Base-by-base conservation (phyloP, 2,797 vertebrate species). In the Xenops minutus region DNA sequence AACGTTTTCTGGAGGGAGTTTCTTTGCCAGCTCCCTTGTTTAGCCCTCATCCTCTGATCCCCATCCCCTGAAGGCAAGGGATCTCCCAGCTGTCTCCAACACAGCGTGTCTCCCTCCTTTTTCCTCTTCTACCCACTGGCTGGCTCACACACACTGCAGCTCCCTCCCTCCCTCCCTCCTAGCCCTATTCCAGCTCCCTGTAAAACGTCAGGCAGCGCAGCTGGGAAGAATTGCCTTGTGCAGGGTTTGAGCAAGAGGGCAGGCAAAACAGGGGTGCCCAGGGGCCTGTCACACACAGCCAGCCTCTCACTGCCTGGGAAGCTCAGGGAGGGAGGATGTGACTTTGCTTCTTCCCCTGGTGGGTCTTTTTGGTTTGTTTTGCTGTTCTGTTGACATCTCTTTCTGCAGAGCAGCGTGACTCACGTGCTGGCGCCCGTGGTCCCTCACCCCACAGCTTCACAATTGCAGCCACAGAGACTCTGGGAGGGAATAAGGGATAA, bases 241-340 rank as follows among this genome's bases (percentile, higher is more conserved):
- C 46, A 34, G 74, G 56, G 2, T 44, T 66, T 29, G 66, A 44
- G 34, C 61, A 14, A 27, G 61, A 69, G 74, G 48, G 56, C 66
- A 78, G n/a, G 37, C 44, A 59, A 72, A 62, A 18, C 1, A 5
- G 36, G 23, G 43, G 37, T 36, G 86, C 59, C 2, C 0, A 68
- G 32, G 58, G 55, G 18, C 12, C 58, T 52, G 68, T 52, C 54
- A 37, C 61, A 41, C 36, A 5, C 23, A 32, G 46, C 49, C 51
- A 44, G 37, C 69, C 0, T 11, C 49, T 63, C 2, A 0, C 75
- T 4, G 8, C 0, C 0, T 0, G 26, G n/a, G 44, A 41, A 23
- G 68, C 5, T 4, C 37, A 27, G 66, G 20, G 27, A 51, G 10
- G 52, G 44, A 78, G 30, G 24, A 16, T 0, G 1, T 41, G 75